Base-by-base conservation (phyloP, 2,797 vertebrate genomes). In the Lagorchestes hirsutus region DNA sequence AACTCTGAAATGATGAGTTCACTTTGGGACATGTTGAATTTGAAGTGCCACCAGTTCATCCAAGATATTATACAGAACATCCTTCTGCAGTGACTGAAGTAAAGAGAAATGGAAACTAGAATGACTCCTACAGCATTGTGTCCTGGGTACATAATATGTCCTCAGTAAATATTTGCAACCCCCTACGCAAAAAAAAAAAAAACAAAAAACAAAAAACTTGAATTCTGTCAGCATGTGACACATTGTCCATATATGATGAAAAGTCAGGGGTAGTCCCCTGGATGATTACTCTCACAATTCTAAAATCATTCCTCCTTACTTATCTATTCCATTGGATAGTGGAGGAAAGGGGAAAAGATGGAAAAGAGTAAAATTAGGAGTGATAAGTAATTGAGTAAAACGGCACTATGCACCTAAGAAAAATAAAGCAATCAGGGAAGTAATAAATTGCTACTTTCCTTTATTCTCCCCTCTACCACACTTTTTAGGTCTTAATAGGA, bases 41-140 rank as follows among this genome's bases (percentile, higher is more conserved):
- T 82, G 40, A 82, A 82, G 74, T 82, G 74, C 74, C 74, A 82
- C 74, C 74, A 82, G 40, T 82, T 82, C 74, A 40, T 82, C n/a
- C 74, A 82, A 40, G 74, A 82, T 82, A 82, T 82, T 82, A 82
- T 82, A 22, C 74, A 82, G 74, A 82, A 82, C 74, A 46, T 24
- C 16, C 74, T 46, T 82, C 29, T 24, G 46, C 22, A 46, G 18
- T 2, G 9, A 40, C 22, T 82, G n/a, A 82, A 74, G 67, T 74
- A 74, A 82, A 82, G 74, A 82, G 74, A 82, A 82, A 82, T 82
- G 40, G 10, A 82, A 46, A 40, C 34, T 31, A 82, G 22, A 82
- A 46, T 46, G 18, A 82, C n/a, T 82, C 74, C 67, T 74, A 40
- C 5, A 46, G 46, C 40, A 46, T 10, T 46, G 22, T 46, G 74